phyloP scores from a whole-genome alignment of 2,113 vertebrate species.

The Sorex araneus region DNA sequence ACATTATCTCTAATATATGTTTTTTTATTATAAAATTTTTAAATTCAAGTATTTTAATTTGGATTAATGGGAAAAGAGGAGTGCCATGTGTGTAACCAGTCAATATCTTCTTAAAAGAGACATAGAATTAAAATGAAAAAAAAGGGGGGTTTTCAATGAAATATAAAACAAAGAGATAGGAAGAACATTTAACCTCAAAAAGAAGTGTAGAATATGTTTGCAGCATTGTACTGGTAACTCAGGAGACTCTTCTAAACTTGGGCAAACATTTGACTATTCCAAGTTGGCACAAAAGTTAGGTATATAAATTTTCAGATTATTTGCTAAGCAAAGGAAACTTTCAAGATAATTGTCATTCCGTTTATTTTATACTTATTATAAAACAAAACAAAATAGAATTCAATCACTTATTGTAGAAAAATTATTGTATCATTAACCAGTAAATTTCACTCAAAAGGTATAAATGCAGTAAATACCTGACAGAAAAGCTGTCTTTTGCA shows the following conservation, averaged over 20 bases:
- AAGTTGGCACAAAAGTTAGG: neutral
- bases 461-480: slow-evolving; percentile 80
- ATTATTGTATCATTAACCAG: neutral
- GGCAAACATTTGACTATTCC: neutral
- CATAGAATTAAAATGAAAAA: neutral
- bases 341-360: neutral
- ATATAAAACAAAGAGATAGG: neutral
- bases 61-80: neutral
- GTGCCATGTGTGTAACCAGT: neutral
- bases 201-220: neutral
- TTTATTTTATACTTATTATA: neutral
- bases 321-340: neutral
- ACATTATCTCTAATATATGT: neutral
- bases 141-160: neutral
- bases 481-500: slow-evolving; percentile 84
- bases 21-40: slow-evolving; percentile 8
- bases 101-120: neutral
- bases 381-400: no score
- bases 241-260: neutral
- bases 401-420: neutral
- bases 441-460: neutral
- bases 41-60: neutral
- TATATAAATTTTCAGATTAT: neutral
- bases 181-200: neutral
- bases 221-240: neutral